These are phyloP conservation scores for Neotragus moschatus DNA, from an alignment of 2,113 vertebrate species.

Conservation along the genomic window DNA sequence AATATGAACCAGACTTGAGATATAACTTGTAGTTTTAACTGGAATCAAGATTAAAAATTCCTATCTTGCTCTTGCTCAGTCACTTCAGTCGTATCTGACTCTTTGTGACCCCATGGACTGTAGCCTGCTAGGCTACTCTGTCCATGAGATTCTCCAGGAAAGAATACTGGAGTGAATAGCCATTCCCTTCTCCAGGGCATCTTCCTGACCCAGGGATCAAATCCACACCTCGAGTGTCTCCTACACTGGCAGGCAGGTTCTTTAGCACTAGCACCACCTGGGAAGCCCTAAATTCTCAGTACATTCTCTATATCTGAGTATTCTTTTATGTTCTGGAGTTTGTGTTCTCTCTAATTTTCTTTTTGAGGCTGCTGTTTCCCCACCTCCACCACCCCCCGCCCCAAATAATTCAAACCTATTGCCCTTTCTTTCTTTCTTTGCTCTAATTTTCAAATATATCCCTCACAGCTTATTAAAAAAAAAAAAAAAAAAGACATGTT, in stretches of 20 bases:
- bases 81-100: not conserved
- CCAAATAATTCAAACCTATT: not conserved
- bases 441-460: constrained; percentile 13
- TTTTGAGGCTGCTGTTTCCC: not conserved
- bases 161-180: not conserved
- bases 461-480: not conserved
- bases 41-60: not conserved
- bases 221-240: not conserved
- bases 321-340: not conserved
- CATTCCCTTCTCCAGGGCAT: not conserved
- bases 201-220: not conserved
- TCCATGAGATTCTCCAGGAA: not conserved
- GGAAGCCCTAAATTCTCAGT: not conserved
- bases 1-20: not conserved
- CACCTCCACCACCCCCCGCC: rapidly evolving
- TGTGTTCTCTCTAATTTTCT: not conserved
- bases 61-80: not conserved
- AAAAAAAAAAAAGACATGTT: not conserved
- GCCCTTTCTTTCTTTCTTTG: not conserved
- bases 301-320: not conserved
- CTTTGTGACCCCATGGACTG: not conserved
- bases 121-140: not conserved
- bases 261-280: not conserved
- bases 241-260: not conserved
- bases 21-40: not conserved